phyloP scores from a whole-genome alignment of 2,888 invertebrate genomes.

The Byasa hedistus region DNA sequence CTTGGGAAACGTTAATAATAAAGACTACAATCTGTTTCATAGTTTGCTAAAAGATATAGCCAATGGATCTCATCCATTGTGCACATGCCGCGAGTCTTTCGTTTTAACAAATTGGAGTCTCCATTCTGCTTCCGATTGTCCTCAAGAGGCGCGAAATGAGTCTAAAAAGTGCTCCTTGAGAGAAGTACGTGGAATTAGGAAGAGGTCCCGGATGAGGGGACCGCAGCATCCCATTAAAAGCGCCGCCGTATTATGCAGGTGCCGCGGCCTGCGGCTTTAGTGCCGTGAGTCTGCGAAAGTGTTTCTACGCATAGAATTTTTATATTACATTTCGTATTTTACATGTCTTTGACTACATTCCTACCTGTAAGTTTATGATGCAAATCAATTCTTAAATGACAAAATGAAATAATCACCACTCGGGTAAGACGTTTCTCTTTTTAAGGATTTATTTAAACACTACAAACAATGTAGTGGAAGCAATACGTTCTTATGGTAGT shows the following conservation, averaged over 20 bases:
- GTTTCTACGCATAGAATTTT: not conserved
- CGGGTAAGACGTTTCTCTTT: too few species aligned
- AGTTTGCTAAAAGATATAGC: not conserved
- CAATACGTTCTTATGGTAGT: too few species aligned
- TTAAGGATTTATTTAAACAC: too few species aligned
- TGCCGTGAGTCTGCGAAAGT: conserved; percentile 32
- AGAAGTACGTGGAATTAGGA: conserved; percentile 61
- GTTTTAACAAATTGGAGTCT: conserved; percentile 49
- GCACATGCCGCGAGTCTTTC: conserved; percentile 28
- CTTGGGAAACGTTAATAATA: too few species aligned
- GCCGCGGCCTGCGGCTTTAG: conserved; percentile 42
- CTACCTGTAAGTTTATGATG: too few species aligned
- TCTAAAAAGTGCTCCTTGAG: conserved; percentile 63
- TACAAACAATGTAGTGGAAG: too few species aligned
- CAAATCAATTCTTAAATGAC: not conserved
- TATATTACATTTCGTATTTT: not conserved
- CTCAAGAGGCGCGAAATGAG: conserved; percentile 63
- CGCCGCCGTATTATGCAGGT: conserved; percentile 51
- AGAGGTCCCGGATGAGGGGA: conserved; percentile 50
- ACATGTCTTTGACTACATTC: not conserved
- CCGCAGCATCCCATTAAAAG: conserved; percentile 55
- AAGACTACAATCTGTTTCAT: too few species aligned
- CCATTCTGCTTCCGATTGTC: conserved; percentile 59
- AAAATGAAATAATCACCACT: not conserved
- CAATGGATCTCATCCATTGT: not conserved